A percentile compares a stretch with the other conserved stretches of the same genome.
phyloP scores from a whole-genome alignment of 2,113 vertebrate species.

The Cottus gobio region DNA sequence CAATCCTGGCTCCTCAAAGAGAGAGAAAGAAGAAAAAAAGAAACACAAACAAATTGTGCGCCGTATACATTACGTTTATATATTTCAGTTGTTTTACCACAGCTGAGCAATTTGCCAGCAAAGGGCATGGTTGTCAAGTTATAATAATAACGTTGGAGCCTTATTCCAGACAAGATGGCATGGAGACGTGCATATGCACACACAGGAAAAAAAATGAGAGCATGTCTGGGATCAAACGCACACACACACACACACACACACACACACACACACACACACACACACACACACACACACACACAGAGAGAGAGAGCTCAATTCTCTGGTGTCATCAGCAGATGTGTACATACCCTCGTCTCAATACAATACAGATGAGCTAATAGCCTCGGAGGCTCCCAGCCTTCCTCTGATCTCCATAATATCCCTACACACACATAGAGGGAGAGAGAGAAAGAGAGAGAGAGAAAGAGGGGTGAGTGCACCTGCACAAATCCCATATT shows the following conservation, averaged over 20 bases:
- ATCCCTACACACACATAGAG: conserved; percentile 25
- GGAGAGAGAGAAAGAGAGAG: conserved; percentile 6
- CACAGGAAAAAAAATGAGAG: conserved; percentile 17
- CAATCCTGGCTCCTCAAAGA: conserved; percentile 22
- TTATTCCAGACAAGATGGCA: conserved; percentile 30
- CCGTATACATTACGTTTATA: conserved; percentile 30
- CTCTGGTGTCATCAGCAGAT: conserved; percentile 79
- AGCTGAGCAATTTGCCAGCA: conserved; percentile 66
- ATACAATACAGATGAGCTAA: conserved; percentile 79
- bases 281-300: conserved; percentile 37
- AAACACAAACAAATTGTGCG: conserved; percentile 2
- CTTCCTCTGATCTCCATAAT: conserved; percentile 77
- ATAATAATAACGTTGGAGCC: conserved; percentile 47
- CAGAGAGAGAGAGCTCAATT: conserved; percentile 44
- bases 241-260: conserved; percentile 36
- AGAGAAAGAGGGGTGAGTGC: conserved; percentile 1
- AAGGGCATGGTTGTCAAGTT: conserved; percentile 64
- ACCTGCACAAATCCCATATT: conserved; percentile 69
- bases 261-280: conserved; percentile 24
- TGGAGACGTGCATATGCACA: conserved; percentile 13
- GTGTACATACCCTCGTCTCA: conserved; percentile 79
- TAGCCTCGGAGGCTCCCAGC: conserved; percentile 77
- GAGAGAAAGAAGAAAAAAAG: background rate
- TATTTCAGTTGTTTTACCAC: conserved; percentile 71
- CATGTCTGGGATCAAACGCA: conserved; percentile 19